Percentiles rank a stretch among this genome's conserved stretches.
Conservation (phyloP, 2,888 invertebrate species). For the Aleiodes alternator region DNA sequence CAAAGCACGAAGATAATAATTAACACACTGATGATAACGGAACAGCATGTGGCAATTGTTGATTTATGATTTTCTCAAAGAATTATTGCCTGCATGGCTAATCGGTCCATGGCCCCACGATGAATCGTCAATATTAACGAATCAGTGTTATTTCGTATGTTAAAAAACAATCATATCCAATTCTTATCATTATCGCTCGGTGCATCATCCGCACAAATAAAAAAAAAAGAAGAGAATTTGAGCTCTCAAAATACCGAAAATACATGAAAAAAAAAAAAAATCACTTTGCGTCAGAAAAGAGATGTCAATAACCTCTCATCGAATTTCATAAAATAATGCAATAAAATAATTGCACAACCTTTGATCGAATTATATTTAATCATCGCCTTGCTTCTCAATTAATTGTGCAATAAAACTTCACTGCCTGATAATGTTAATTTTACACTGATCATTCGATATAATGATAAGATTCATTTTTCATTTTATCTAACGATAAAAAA, state of each 20-base stretch:
- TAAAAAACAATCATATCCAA: conserved; percentile 16
- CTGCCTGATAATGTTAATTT: conserved; percentile 7
- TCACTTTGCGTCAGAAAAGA: not conserved
- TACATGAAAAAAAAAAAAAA: not conserved
- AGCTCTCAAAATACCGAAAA: not conserved
- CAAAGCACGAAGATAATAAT: conserved; percentile 33
- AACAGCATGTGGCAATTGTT: conserved; percentile 10
- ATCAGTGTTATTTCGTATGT: conserved; percentile 9
- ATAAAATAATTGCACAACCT: not conserved
- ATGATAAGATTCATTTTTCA: not conserved
- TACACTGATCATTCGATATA: conserved; percentile 20
- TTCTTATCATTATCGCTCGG: conserved; percentile 21
- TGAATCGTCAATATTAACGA: conserved; percentile 7
- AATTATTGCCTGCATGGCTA: conserved; percentile 27
- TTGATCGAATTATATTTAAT: not conserved
- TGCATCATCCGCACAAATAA: conserved; percentile 12
- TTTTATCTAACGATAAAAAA: not conserved
- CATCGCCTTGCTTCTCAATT: not conserved
- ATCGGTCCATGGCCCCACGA: conserved; percentile 41
- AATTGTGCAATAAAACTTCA: conserved; percentile 18
- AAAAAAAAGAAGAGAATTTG: conserved; percentile 6
- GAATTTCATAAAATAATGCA: not conserved
- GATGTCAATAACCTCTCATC: no score
- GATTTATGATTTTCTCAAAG: conserved; percentile 33
- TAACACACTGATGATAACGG: conserved; percentile 15